phyloP scores from a whole-genome alignment of 2,888 invertebrate species.

The Elgonia sp. region DNA sequence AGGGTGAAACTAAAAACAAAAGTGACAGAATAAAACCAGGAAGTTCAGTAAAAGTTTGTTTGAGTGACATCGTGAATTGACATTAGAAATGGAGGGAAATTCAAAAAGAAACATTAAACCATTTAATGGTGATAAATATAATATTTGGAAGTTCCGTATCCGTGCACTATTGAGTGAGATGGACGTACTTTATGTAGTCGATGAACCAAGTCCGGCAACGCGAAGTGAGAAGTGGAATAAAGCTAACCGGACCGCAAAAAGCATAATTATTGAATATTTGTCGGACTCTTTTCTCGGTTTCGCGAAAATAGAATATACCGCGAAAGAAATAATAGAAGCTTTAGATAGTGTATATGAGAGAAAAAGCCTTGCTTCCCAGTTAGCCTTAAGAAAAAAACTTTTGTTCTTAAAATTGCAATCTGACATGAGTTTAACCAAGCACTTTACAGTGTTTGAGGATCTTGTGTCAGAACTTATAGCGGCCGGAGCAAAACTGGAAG shows the following conservation, averaged over 20 bases:
- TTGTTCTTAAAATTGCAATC: neutral
- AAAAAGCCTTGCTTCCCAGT: neutral
- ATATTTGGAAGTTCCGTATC: neutral
- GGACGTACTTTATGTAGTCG: neutral
- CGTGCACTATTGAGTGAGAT: neutral
- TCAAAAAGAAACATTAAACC: too few species aligned
- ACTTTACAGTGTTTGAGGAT: neutral
- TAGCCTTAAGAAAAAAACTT: neutral
- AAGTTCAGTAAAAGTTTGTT: too few species aligned
- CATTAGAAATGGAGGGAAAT: too few species aligned
- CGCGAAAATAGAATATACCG: neutral
- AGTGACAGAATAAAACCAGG: too few species aligned
- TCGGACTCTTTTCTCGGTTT: slow-evolving; percentile 2
- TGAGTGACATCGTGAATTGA: too few species aligned
- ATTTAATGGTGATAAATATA: neutral
- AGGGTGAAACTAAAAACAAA: too few species aligned
- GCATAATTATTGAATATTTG: neutral
- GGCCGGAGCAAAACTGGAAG: neutral
- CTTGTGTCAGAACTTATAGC: neutral
- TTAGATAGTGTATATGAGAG: neutral
- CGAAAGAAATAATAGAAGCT: neutral
- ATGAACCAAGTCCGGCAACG: neutral
- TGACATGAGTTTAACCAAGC: neutral
- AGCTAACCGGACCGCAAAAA: neutral
- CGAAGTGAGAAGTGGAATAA: neutral